Evolutionary conservation across 1,140 invertebrate species (phyloP).

Genomic region (Meloidogyne chitwoodi): DNA sequence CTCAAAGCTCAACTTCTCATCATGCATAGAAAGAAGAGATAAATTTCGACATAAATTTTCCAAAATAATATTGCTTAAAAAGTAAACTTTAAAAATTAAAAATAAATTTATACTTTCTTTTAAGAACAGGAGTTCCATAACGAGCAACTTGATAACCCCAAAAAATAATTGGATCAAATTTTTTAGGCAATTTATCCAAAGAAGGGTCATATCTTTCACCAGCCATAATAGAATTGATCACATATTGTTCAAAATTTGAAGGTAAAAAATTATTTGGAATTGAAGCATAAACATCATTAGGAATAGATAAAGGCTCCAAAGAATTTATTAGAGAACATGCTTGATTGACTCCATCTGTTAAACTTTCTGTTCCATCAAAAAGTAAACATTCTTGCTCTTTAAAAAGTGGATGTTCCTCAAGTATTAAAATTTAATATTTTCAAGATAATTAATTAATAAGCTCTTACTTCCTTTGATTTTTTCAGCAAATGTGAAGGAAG

Average conservation of each 20-base stretch:
- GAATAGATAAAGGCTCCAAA: constrained; percentile 24
- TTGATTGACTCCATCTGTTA: constrained; percentile 50
- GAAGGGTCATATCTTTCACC: constrained; percentile 58
- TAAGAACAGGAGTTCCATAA: constrained; percentile 52
- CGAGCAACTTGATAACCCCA: constrained; percentile 43
- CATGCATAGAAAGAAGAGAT: constrained; percentile 17
- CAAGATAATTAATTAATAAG: no score
- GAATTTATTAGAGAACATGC: constrained; percentile 47
- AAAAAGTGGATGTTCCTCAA: constrained; percentile 47
- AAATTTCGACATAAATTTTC: constrained; percentile 43
- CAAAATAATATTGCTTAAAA: constrained; percentile 53
- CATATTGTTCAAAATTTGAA: constrained; percentile 27
- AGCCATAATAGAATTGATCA: constrained; percentile 49
- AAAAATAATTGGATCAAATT: constrained; percentile 54
- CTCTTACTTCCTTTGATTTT: constrained; percentile 21
- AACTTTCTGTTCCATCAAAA: constrained; percentile 37
- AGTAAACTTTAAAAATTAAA: background rate
- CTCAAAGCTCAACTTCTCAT: constrained; percentile 17
- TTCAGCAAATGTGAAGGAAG: constrained; percentile 31
- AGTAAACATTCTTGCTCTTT: constrained; percentile 32
- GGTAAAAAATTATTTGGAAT: constrained; percentile 26
- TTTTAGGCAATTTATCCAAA: constrained; percentile 47
- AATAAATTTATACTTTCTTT: constrained; percentile 41
- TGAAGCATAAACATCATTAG: constrained; percentile 9
- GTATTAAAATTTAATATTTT: no score